These are phyloP conservation scores for Vesta saturnalis DNA, from an alignment of 2,888 invertebrate genomes.

Conservation along the genomic window DNA sequence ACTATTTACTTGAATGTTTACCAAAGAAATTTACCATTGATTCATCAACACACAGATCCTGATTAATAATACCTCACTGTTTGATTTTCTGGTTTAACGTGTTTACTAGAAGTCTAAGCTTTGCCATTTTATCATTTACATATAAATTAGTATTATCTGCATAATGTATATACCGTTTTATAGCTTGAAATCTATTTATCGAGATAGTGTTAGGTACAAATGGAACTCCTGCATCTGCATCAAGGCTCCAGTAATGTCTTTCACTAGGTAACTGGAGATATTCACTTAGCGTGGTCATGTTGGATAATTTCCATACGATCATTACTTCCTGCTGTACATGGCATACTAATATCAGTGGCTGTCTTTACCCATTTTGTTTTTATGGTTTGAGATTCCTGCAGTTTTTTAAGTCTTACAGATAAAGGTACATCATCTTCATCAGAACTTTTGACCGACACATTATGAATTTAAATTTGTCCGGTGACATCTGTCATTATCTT, in stretches of 20 bases:
- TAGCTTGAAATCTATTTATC: constrained; percentile 45
- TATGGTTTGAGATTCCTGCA: no score
- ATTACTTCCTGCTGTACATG: no score
- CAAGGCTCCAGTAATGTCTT: constrained; percentile 50
- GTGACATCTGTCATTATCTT: no score
- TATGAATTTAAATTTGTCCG: no score
- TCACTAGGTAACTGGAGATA: constrained; percentile 43
- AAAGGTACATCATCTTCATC: no score
- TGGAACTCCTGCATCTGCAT: constrained; percentile 48
- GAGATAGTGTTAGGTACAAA: constrained; percentile 46
- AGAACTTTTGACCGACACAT: no score
- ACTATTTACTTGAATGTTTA: constrained; percentile 43
- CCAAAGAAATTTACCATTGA: constrained; percentile 46
- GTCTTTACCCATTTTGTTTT: no score
- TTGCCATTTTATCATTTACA: constrained; percentile 37
- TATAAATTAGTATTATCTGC: constrained; percentile 15
- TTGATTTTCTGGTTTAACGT: constrained; percentile 38
- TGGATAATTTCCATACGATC: no score
- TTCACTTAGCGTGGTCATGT: no score
- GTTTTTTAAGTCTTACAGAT: no score
- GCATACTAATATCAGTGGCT: no score
- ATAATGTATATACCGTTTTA: constrained; percentile 37
- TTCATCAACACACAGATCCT: constrained; percentile 44
- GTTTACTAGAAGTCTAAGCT: constrained; percentile 31
- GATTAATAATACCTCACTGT: constrained; percentile 43